Conservation (phyloP, 2,113 vertebrate genomes). For the Xiphophorus couchianus region DNA sequence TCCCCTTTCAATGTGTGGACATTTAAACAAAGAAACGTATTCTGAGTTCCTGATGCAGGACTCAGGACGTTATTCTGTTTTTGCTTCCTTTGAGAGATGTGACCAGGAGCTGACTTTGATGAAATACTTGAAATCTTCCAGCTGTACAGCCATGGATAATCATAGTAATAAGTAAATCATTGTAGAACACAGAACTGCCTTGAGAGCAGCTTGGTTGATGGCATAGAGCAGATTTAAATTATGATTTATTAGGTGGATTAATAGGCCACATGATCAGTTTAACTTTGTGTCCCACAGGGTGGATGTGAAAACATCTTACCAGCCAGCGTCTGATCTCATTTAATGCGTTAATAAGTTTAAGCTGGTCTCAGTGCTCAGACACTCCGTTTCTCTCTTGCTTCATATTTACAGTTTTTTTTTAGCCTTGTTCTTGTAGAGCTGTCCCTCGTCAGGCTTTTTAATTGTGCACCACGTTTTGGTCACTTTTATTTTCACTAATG, state of each 20-base stretch:
- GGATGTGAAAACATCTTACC: constrained; percentile 41
- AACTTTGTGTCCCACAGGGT: constrained; percentile 32
- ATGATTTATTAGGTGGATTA: constrained; percentile 53
- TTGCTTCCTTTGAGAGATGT: constrained; percentile 33
- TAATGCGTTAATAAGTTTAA: constrained; percentile 26
- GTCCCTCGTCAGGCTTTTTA: neutral
- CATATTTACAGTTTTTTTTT: neutral
- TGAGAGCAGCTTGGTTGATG: neutral
- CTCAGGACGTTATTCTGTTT: constrained; percentile 27
- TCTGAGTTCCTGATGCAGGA: constrained; percentile 52
- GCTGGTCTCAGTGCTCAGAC: constrained; percentile 21
- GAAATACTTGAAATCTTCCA: constrained; percentile 41
- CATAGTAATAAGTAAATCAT: constrained; percentile 42
- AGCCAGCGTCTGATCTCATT: constrained; percentile 62
- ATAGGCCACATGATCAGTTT: constrained; percentile 36
- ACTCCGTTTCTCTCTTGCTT: constrained; percentile 23
- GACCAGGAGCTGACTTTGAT: constrained; percentile 33
- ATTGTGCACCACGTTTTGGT: neutral
- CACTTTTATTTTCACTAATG: neutral
- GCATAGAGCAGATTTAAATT: constrained; percentile 30
- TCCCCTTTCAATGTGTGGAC: constrained; percentile 29
- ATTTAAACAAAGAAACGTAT: constrained; percentile 27
- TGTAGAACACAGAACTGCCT: neutral
- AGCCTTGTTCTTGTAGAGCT: neutral
- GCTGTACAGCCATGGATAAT: constrained; percentile 17